Conservation (phyloP, 2,888 invertebrate species). For the Crioceris asparagi region DNA sequence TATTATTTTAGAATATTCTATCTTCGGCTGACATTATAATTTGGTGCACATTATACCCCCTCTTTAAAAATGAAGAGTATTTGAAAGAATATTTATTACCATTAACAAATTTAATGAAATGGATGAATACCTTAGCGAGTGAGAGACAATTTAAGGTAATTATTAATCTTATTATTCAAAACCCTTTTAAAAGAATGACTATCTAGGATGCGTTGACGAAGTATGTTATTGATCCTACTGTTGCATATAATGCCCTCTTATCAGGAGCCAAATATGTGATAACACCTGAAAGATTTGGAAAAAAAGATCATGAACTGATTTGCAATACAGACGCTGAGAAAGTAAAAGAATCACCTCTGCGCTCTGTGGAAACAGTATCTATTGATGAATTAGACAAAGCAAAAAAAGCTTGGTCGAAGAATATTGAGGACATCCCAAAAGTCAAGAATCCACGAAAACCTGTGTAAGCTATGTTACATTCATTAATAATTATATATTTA, state of each 20-base stretch:
- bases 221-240: slow-evolving; percentile 25
- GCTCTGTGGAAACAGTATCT: slow-evolving; percentile 33
- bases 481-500: no score
- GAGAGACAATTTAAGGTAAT: slow-evolving; percentile 49
- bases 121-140: slow-evolving; percentile 49
- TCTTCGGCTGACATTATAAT: slow-evolving; percentile 60
- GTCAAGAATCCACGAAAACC: slow-evolving; percentile 34
- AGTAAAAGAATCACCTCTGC: slow-evolving; percentile 2
- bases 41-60: slow-evolving; percentile 62
- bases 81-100: slow-evolving; percentile 45
- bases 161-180: background rate
- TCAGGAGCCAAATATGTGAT: slow-evolving; percentile 29
- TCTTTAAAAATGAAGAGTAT: slow-evolving; percentile 48
- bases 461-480: slow-evolving; percentile 30
- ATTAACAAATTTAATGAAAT: slow-evolving; percentile 44
- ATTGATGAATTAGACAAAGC: slow-evolving; percentile 52
- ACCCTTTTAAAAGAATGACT: no score
- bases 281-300: slow-evolving; percentile 15
- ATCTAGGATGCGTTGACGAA: slow-evolving; percentile 33
- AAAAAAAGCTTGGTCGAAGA: slow-evolving; percentile 46
- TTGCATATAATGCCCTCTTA: slow-evolving; percentile 30
- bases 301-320: slow-evolving; percentile 33
- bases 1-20: slow-evolving; percentile 44
- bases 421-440: slow-evolving; percentile 35
- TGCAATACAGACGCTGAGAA: no score